These are phyloP conservation scores for Myiozetetes cayanensis DNA, from an alignment of 2,113 vertebrate genomes.

Conservation along the genomic window DNA sequence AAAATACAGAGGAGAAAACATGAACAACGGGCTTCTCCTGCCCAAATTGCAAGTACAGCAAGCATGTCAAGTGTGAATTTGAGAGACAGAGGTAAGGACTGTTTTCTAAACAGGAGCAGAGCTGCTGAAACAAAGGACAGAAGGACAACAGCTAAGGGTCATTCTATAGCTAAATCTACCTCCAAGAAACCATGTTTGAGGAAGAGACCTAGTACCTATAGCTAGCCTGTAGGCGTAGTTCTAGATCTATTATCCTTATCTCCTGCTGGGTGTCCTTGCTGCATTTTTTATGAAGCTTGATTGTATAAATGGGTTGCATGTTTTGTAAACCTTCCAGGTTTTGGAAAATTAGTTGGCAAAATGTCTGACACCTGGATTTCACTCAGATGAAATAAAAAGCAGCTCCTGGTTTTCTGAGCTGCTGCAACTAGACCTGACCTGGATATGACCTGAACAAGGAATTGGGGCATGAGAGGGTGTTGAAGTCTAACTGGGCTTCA, in stretches of 20 bases:
- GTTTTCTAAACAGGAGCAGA: conserved; percentile 20
- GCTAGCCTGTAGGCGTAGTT: neutral
- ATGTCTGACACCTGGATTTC: neutral
- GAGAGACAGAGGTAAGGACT: neutral
- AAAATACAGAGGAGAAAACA: conserved; percentile 38
- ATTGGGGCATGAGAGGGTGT: neutral
- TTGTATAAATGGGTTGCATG: neutral
- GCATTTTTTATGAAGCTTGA: neutral
- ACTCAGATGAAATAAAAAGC: neutral
- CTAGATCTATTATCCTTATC: neutral
- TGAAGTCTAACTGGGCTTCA: neutral
- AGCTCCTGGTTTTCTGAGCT: neutral
- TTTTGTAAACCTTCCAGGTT: neutral
- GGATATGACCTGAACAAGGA: neutral
- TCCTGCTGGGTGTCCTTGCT: neutral
- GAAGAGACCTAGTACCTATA: neutral
- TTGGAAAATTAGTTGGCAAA: neutral
- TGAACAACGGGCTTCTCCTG: conserved; percentile 30
- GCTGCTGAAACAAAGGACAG: conserved; percentile 35
- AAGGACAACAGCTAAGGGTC: conserved; percentile 19
- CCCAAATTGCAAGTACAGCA: conserved; percentile 59
- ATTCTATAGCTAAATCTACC: conserved; percentile 22
- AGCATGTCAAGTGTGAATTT: conserved; percentile 49
- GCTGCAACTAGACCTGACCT: neutral
- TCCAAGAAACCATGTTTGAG: neutral